These are phyloP conservation scores for Gymnosoma rotundatum DNA, from an alignment of 2,888 invertebrate genomes.

Conservation along the genomic window DNA sequence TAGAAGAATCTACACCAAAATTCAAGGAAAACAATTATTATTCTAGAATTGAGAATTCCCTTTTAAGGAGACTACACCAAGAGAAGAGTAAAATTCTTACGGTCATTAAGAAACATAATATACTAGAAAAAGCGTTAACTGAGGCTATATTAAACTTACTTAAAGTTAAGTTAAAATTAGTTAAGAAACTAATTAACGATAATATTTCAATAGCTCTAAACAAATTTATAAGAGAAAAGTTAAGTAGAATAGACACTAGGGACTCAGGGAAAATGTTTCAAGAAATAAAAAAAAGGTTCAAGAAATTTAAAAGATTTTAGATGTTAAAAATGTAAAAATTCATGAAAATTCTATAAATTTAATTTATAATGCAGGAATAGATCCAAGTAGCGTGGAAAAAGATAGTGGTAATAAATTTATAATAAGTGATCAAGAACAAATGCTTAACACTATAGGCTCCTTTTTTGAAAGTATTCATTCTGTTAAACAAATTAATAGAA, in stretches of 20 bases:
- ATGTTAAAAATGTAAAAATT: constrained; percentile 2
- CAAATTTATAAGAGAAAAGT: not conserved
- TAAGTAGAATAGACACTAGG: too few relatives aligned
- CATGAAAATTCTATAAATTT: not conserved
- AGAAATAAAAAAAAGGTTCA: too few relatives aligned
- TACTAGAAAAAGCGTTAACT: not conserved
- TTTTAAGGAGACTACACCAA: not conserved
- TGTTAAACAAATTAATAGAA: not conserved
- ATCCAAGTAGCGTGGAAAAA: not conserved
- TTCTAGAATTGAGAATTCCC: not conserved
- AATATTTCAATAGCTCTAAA: not conserved
- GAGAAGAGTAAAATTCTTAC: constrained; percentile 26
- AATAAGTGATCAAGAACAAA: not conserved
- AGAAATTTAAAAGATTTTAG: not conserved
- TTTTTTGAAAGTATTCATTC: not conserved
- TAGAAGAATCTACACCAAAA: not conserved
- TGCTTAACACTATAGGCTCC: constrained; percentile 1
- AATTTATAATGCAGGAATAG: constrained; percentile 5
- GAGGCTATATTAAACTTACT: not conserved
- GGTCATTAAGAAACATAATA: constrained; percentile 25
- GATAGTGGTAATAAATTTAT: constrained; percentile 1
- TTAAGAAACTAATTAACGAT: not conserved
- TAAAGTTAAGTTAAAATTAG: not conserved
- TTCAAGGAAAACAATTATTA: not conserved
- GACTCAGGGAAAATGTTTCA: not conserved